Percentiles rank a stretch among this genome's conserved stretches.
phyloP scores from a whole-genome alignment of 2,113 vertebrate genomes.

The Apteryx owenii region DNA sequence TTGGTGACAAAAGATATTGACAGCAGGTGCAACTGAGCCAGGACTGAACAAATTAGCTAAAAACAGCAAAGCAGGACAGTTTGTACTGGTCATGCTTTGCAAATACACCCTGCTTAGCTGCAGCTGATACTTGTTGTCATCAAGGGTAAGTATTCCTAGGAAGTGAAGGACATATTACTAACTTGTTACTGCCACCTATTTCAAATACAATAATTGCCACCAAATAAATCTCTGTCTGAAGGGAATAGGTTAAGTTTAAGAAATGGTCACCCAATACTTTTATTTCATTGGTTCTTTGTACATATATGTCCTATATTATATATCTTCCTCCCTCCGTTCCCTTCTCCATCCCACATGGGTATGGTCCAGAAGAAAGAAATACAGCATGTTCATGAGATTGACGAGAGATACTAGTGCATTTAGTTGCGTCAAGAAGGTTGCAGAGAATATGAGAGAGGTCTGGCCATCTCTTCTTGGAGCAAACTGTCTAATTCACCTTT shows the following conservation, averaged over 20 bases:
- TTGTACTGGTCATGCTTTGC: not conserved
- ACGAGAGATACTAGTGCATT: not conserved
- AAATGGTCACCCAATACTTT: not conserved
- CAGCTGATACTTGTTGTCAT: slow-evolving; percentile 13
- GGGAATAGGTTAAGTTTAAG: not conserved
- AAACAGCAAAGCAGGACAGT: not conserved
- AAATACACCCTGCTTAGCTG: not conserved
- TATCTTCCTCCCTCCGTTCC: not conserved
- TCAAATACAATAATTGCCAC: not conserved
- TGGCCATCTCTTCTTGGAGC: not conserved
- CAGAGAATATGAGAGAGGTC: not conserved
- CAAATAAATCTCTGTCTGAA: not conserved
- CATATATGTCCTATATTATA: not conserved
- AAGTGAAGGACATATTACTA: not conserved
- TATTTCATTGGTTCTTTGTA: not conserved
- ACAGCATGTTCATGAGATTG: not conserved
- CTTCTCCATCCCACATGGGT: not conserved
- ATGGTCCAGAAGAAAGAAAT: not conserved
- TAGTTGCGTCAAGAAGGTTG: not conserved
- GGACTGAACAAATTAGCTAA: not conserved
- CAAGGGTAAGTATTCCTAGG: not conserved
- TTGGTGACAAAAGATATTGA: slow-evolving; percentile 1
- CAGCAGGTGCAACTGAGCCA: not conserved
- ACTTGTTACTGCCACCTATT: not conserved
- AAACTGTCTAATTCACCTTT: not conserved